These are phyloP conservation scores for Zophobas atratus DNA, from an alignment of 1,140 invertebrate species.

Conservation along the genomic window DNA sequence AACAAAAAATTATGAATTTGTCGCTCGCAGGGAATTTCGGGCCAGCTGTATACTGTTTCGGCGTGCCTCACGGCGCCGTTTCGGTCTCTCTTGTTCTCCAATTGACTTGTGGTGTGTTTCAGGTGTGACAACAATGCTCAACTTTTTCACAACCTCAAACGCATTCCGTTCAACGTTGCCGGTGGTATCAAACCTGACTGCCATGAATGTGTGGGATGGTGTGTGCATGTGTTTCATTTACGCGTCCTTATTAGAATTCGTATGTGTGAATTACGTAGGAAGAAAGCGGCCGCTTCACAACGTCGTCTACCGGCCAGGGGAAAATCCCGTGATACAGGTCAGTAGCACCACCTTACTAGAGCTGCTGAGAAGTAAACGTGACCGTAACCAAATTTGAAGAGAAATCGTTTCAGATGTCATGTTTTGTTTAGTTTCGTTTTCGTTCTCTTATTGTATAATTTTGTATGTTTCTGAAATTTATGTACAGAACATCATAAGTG, in stretches of 20 bases:
- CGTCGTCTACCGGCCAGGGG: conserved; percentile 89
- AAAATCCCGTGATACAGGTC: conserved; percentile 93
- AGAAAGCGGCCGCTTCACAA: conserved; percentile 91
- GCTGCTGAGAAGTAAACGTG: conserved; percentile 22
- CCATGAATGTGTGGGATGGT: conserved; percentile 97
- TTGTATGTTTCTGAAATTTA: conserved; percentile 9
- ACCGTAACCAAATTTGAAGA: conserved; percentile 19
- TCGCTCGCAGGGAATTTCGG: too few relatives aligned
- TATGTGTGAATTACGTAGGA: conserved; percentile 95
- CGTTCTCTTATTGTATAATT: conserved; percentile 23
- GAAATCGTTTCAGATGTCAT: conserved; percentile 41
- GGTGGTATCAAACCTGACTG: conserved; percentile 93
- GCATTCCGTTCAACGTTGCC: conserved; percentile 91
- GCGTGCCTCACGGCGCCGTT: too few relatives aligned
- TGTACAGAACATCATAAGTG: conserved; percentile 27
- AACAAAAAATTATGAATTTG: too few relatives aligned
- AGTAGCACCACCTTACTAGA: conserved; percentile 57
- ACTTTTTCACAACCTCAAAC: conserved; percentile 96
- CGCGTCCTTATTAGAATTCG: conserved; percentile 93
- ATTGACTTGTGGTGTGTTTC: conserved; percentile 57
- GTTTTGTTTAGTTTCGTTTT: conserved; percentile 37
- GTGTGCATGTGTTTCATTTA: conserved; percentile 98
- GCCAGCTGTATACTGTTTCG: too few relatives aligned
- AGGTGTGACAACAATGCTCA: conserved; percentile 97
- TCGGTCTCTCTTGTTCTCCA: too few relatives aligned